A percentile compares a stretch with the other conserved stretches of the same genome.
Conservation (phyloP, 2,797 vertebrate species). For the Falco naumanni region DNA sequence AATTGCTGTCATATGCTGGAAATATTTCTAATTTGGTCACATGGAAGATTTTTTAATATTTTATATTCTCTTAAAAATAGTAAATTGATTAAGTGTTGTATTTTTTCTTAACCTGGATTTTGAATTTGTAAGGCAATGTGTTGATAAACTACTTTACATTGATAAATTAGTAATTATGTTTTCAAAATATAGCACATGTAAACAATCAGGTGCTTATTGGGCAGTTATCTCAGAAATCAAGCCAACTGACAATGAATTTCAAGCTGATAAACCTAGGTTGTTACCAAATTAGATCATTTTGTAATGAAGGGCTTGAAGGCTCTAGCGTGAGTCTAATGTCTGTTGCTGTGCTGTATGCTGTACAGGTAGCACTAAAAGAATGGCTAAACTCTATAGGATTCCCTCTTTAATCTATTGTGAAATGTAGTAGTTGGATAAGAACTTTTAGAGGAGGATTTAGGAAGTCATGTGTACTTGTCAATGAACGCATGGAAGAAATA, state of each 20-base stretch:
- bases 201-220: neutral
- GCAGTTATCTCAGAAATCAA: neutral
- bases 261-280: neutral
- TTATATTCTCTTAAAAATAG: neutral
- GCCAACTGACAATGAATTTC: neutral
- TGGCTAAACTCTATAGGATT: neutral
- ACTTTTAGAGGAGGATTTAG: neutral
- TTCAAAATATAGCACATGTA: neutral
- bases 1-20: neutral
- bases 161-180: neutral
- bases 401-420: neutral
- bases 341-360: neutral
- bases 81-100: neutral
- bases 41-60: neutral
- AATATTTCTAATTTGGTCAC: neutral
- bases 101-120: neutral
- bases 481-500: neutral
- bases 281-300: neutral
- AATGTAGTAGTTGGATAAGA: neutral
- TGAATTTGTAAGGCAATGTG: neutral
- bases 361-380: neutral
- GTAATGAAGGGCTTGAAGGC: neutral
- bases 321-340: neutral
- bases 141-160: neutral
- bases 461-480: neutral